Evolutionary conservation across 1,140 invertebrate species (phyloP).

Genomic region (Trichonephila clavipes): DNA sequence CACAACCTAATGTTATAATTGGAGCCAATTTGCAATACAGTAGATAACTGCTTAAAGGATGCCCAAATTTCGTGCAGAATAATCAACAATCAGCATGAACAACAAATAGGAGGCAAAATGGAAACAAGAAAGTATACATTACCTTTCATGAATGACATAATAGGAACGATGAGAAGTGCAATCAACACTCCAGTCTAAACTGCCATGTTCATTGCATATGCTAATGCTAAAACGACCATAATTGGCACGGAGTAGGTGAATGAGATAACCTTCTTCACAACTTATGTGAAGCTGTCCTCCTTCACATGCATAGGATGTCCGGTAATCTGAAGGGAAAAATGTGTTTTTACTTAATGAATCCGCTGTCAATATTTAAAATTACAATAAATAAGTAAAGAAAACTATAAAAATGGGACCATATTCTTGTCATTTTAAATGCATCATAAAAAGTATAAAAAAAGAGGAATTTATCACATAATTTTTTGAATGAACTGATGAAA

Average conservation of each 20-base stretch:
- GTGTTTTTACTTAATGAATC: background rate
- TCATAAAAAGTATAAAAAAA: background rate
- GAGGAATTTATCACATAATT: too few relatives aligned
- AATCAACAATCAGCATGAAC: background rate
- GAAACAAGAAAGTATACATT: conserved; percentile 31
- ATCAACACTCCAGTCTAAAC: conserved; percentile 98
- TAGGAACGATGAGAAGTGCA: conserved; percentile 89
- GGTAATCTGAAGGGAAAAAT: conserved; percentile 84
- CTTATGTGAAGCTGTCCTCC: conserved; percentile 92
- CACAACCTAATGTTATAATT: too few relatives aligned
- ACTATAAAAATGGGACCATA: background rate
- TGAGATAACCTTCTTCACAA: conserved; percentile 92
- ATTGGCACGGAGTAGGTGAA: conserved; percentile 95
- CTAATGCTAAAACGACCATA: conserved; percentile 97
- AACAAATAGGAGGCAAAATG: background rate
- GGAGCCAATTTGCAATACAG: too few relatives aligned
- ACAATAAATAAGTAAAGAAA: too few relatives aligned
- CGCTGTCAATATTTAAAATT: background rate
- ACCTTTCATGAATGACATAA: conserved; percentile 82
- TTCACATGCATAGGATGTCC: conserved; percentile 96
- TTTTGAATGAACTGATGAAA: too few relatives aligned
- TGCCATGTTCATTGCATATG: conserved; percentile 97
- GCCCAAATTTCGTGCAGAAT: background rate
- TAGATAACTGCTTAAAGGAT: too few relatives aligned
- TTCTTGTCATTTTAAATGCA: background rate